Base-by-base conservation (phyloP, 1,140 invertebrate genomes). In the Colletes latitarsis region DNA sequence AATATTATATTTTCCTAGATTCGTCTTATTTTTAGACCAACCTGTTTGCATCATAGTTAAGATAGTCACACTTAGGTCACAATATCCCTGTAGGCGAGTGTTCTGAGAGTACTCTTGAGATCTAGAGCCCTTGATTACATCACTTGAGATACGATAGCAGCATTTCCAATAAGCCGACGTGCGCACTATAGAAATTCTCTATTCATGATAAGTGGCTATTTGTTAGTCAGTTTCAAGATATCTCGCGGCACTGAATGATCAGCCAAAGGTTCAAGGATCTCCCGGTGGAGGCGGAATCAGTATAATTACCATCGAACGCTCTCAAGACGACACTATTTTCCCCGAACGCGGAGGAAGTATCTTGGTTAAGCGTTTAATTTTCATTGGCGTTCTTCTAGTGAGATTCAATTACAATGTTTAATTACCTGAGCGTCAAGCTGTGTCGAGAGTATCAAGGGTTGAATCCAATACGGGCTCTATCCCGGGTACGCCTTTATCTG, bases 101-200 rank as follows among this genome's bases (percentile, higher is more conserved):
- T 9, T 21, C 41, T 19, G 19, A 62, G 66, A 66, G 60, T 57
- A 63, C 77, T 19, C 77, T 79, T 14, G 60, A 39, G 58, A 78
- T 63, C 76, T 63, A 72, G 58, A 72, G 58, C 76, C 39, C 77
- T 79, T 72, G 77, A 79, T 79, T 79, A 73, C 70, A 63, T 41
- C 52, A 79, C 62, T 79, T 64, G 70, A 49, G 77, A 64, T 64
- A 55, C 69, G 60, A 64, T 55, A 49, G 52, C 57, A 39, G 69
- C 70, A 39, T 79, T 73, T 73, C 39, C 69, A 57, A 73, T 79
- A 79, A 73, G 19, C 71, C 69, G n/a, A 46, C 69, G 53, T 14
- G 46, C 39, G 17, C 30, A 9, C 41, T 62, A 52, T 6, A 43
- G 66, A 30, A 39, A 4, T 17, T 67, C 52, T n/a, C 49, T 43